A percentile compares a stretch with the other conserved stretches of the same genome.
Conservation (phyloP, 2,888 invertebrate genomes). For the Cinara cedri region DNA sequence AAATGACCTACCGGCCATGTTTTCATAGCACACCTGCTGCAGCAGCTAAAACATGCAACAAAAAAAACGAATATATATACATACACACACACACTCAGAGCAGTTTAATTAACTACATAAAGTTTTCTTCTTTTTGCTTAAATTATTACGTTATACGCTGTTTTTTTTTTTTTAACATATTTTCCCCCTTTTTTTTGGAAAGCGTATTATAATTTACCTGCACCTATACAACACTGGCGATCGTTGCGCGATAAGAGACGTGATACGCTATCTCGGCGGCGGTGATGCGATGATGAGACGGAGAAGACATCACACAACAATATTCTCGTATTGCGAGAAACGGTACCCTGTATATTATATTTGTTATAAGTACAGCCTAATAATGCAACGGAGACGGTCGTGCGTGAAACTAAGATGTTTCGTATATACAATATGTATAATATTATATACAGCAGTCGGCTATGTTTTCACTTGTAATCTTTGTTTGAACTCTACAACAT, state of each 20-base stretch:
- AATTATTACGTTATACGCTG: background rate
- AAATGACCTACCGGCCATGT: background rate
- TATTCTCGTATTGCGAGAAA: background rate
- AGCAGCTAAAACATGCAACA: background rate
- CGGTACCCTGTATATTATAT: background rate
- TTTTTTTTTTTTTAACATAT: background rate
- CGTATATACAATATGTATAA: background rate
- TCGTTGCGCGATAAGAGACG: background rate
- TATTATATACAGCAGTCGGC: background rate
- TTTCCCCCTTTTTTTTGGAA: slow-evolving; percentile 6
- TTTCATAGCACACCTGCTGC: no score
- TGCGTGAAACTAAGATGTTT: slow-evolving; percentile 37
- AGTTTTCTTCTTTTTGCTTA: background rate
- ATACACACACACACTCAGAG: background rate
- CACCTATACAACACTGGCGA: background rate
- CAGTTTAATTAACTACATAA: background rate
- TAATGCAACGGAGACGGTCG: slow-evolving; percentile 25
- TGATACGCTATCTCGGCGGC: slow-evolving; percentile 15
- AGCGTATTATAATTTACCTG: slow-evolving; percentile 7
- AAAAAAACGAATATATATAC: no score
- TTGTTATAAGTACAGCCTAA: background rate
- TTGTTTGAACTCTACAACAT: background rate
- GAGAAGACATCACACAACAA: background rate
- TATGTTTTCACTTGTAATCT: slow-evolving; percentile 14
- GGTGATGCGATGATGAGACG: background rate